Percentiles rank a stretch among this genome's conserved stretches.
Evolutionary conservation across 1,140 invertebrate species (phyloP).

Genomic region (Brachionus asplanchnoidis): DNA sequence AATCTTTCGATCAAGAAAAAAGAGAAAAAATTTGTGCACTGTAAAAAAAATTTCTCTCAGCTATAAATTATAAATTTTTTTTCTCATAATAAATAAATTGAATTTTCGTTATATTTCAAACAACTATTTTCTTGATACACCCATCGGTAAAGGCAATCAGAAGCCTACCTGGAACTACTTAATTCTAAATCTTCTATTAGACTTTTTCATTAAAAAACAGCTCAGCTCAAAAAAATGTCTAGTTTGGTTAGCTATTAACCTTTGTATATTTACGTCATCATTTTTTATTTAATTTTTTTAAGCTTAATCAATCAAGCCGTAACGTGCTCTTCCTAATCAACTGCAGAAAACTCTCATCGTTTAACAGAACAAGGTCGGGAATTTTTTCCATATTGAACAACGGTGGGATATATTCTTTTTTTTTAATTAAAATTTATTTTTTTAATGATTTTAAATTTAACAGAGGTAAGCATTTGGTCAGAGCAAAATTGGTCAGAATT

Average conservation of each 20-base stretch:
- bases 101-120: background rate
- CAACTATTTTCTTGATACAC: background rate
- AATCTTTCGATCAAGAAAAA: background rate
- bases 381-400: conserved; percentile 1
- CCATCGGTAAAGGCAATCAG: background rate
- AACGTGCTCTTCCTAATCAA: background rate
- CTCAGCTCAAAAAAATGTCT: conserved; percentile 16
- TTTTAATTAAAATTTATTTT: background rate
- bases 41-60: background rate
- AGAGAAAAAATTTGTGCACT: background rate
- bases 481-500: conserved; percentile 35
- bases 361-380: conserved; percentile 14
- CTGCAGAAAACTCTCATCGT: background rate
- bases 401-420: background rate
- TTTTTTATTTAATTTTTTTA: background rate
- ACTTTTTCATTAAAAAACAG: background rate
- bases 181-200: background rate
- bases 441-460: background rate
- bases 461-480: conserved; percentile 8
- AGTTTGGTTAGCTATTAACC: background rate
- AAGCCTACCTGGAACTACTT: background rate
- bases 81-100: background rate
- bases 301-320: conserved; percentile 1
- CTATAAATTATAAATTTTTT: background rate
- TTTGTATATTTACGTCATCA: background rate